Percentiles rank a stretch among this genome's conserved stretches.
Evolutionary conservation across 2,888 invertebrate genomes (phyloP).

Genomic region (Drosophila melanosoma): DNA sequence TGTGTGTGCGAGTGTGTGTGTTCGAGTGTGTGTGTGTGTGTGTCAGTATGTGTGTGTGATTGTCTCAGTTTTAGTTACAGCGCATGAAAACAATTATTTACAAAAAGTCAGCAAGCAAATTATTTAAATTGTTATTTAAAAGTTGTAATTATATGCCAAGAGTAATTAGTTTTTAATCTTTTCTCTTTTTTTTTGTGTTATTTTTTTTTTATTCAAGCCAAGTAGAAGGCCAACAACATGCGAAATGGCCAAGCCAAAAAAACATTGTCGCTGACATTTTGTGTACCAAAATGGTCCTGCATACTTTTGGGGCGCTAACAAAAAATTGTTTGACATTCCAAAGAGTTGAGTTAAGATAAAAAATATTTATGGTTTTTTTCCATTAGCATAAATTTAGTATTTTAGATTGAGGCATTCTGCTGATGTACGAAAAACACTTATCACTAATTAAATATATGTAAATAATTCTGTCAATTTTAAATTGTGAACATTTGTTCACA

Average conservation of each 20-base stretch:
- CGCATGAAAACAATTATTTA: constrained; percentile 65
- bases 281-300: constrained; percentile 38
- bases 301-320: constrained; percentile 69
- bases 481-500: not conserved
- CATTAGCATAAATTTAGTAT: not conserved
- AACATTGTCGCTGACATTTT: constrained; percentile 27
- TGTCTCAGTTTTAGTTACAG: constrained; percentile 41
- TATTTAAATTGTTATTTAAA: constrained; percentile 77
- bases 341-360: not conserved
- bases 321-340: constrained; percentile 21
- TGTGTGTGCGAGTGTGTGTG: not conserved
- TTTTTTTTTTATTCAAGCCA: constrained; percentile 7
- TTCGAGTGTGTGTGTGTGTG: not conserved
- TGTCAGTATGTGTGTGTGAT: constrained; percentile 1
- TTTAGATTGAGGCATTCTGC: not conserved
- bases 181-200: constrained; percentile 3
- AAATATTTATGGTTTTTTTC: not conserved
- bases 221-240: constrained; percentile 26
- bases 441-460: not conserved
- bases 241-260: constrained; percentile 15
- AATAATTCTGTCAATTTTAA: not conserved
- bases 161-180: constrained; percentile 72
- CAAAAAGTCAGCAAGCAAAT: constrained; percentile 75
- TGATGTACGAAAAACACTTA: not conserved
- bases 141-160: constrained; percentile 72